Percentiles rank a stretch among this genome's conserved stretches.
Evolutionary conservation across 2,888 invertebrate species (phyloP).

Genomic region (Bombylius discolor): DNA sequence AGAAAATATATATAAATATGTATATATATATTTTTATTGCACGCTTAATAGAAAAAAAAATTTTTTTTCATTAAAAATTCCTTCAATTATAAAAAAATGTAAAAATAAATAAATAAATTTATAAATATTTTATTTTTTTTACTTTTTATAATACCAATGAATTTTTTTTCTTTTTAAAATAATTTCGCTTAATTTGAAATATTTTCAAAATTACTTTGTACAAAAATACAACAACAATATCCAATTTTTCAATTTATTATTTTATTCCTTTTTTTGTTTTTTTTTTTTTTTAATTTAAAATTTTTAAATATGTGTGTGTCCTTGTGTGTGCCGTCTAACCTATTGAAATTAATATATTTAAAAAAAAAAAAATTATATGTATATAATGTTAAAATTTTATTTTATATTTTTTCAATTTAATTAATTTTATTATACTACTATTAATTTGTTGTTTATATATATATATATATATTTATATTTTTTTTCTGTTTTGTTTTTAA

Average conservation of each 20-base stretch:
- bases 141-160: background rate
- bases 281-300: background rate
- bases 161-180: background rate
- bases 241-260: background rate
- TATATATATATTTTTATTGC: no score
- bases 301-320: conserved; percentile 23
- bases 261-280: background rate
- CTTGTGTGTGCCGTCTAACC: conserved; percentile 32
- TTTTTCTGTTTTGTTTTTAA: conserved; percentile 3
- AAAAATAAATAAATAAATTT: background rate
- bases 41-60: no score
- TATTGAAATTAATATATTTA: conserved; percentile 14
- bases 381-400: conserved; percentile 14
- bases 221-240: background rate
- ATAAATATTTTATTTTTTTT: conserved; percentile 15
- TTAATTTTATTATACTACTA: background rate
- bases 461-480: background rate
- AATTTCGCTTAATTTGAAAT: conserved; percentile 2
- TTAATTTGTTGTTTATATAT: background rate
- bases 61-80: no score
- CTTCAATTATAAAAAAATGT: no score
- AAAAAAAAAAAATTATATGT: no score
- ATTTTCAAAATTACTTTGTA: background rate
- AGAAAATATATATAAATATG: no score
- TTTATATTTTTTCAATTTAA: background rate